These are phyloP conservation scores for Eugnorisma glareosa DNA, from an alignment of 2,888 invertebrate genomes.

Conservation along the genomic window DNA sequence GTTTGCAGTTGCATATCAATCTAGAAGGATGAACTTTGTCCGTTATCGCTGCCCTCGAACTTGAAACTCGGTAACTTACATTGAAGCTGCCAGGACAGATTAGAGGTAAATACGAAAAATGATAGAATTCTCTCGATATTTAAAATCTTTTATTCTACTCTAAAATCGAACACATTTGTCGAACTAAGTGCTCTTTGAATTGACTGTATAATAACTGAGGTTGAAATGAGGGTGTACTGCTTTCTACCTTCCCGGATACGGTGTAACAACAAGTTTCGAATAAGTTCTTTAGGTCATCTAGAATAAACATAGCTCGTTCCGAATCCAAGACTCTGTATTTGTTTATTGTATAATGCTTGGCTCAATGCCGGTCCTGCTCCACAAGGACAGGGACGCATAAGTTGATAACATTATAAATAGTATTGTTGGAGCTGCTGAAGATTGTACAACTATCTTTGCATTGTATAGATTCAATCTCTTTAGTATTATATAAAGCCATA, in stretches of 20 bases:
- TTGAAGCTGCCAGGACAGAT: not conserved
- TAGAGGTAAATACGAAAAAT: not conserved
- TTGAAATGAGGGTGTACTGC: not conserved
- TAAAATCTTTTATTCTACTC: not conserved
- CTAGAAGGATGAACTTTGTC: not conserved
- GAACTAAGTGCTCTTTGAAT: not conserved
- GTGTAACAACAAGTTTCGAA: not conserved
- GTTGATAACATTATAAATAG: too few relatives aligned
- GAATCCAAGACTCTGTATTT: not conserved
- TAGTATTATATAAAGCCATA: too few relatives aligned
- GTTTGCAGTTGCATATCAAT: constrained; percentile 20
- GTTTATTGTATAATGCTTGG: too few relatives aligned
- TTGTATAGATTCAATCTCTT: too few relatives aligned
- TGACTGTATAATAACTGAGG: not conserved
- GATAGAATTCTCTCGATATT: not conserved
- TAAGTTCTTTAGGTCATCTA: not conserved
- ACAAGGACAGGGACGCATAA: too few relatives aligned
- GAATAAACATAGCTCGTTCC: not conserved
- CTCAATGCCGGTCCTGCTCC: too few relatives aligned
- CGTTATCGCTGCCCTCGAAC: not conserved
- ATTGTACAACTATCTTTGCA: too few relatives aligned
- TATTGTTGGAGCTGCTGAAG: too few relatives aligned
- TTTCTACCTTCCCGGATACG: not conserved
- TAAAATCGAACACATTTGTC: not conserved
- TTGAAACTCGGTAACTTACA: not conserved